Evolutionary conservation across 1,140 invertebrate species (phyloP).

Genomic region (Melipona quadrifasciata): DNA sequence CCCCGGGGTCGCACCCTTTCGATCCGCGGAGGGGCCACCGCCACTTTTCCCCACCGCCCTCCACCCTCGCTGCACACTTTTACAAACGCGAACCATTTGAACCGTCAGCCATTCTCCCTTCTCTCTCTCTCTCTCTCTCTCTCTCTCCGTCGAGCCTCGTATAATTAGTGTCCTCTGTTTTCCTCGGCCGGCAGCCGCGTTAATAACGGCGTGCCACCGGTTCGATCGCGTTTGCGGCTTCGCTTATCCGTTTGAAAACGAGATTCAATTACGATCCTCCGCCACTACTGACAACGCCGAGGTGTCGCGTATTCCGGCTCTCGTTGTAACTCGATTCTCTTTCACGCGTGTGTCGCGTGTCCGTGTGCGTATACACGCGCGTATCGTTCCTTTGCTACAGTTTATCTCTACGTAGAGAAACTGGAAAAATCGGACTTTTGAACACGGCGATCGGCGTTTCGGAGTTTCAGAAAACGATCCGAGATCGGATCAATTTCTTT

Average conservation of each 20-base stretch:
- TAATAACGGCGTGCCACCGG: slow-evolving; percentile 63
- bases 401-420: too few species aligned
- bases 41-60: neutral
- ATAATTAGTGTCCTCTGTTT: slow-evolving; percentile 74
- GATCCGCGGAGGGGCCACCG: neutral
- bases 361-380: too few species aligned
- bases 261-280: slow-evolving; percentile 73
- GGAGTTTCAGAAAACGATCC: too few species aligned
- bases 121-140: neutral
- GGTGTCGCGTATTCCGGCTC: neutral
- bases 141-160: slow-evolving; percentile 53
- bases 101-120: slow-evolving; percentile 36
- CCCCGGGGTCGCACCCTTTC: slow-evolving; percentile 23
- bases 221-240: slow-evolving; percentile 69
- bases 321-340: slow-evolving; percentile 2
- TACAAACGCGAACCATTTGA: slow-evolving; percentile 27
- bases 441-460: too few species aligned
- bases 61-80: slow-evolving; percentile 24
- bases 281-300: slow-evolving; percentile 4
- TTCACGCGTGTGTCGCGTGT: neutral
- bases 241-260: slow-evolving; percentile 69
- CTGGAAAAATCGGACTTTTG: too few species aligned
- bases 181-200: slow-evolving; percentile 60
- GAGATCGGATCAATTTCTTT: too few species aligned
- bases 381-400: too few species aligned